Percentiles rank a stretch among this genome's conserved stretches.
Conservation (phyloP, 2,888 invertebrate species). For the Galeopsomyia nigrocyanea region DNA sequence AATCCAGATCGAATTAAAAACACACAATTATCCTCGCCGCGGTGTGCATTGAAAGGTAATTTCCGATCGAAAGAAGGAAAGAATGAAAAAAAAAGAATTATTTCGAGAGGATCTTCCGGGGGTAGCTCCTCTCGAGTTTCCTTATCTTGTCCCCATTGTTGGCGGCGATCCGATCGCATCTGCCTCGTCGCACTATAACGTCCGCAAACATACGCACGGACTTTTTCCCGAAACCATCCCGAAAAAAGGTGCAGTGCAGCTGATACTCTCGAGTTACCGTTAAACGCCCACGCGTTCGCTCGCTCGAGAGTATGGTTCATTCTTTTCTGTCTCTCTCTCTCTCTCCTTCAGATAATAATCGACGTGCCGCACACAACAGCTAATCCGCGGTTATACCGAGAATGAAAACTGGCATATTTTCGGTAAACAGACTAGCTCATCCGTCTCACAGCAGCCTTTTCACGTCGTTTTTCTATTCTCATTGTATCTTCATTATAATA, state of each 20-base stretch:
- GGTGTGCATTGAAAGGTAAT: conserved; percentile 17
- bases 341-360: conserved; percentile 51
- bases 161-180: conserved; percentile 48
- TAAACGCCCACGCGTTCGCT: conserved; percentile 51
- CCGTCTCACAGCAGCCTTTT: conserved; percentile 27
- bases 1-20: not conserved
- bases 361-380: conserved; percentile 46
- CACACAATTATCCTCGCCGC: conserved; percentile 8
- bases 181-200: conserved; percentile 49
- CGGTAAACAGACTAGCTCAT: conserved; percentile 54
- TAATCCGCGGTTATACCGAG: conserved; percentile 20
- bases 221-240: conserved; percentile 17
- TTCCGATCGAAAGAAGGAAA: not conserved
- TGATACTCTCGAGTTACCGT: conserved; percentile 60
- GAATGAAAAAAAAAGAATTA: conserved; percentile 31
- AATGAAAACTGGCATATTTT: conserved; percentile 53
- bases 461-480: conserved; percentile 24
- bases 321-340: not conserved
- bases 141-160: conserved; percentile 60
- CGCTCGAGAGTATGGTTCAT: conserved; percentile 4
- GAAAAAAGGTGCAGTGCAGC: conserved; percentile 51
- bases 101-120: conserved; percentile 36
- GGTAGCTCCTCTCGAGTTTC: conserved; percentile 42
- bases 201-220: conserved; percentile 53
- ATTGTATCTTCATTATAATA: conserved; percentile 26